These are phyloP conservation scores for Parotocinclus haroldoi DNA, from an alignment of 2,797 vertebrate species.

Conservation along the genomic window DNA sequence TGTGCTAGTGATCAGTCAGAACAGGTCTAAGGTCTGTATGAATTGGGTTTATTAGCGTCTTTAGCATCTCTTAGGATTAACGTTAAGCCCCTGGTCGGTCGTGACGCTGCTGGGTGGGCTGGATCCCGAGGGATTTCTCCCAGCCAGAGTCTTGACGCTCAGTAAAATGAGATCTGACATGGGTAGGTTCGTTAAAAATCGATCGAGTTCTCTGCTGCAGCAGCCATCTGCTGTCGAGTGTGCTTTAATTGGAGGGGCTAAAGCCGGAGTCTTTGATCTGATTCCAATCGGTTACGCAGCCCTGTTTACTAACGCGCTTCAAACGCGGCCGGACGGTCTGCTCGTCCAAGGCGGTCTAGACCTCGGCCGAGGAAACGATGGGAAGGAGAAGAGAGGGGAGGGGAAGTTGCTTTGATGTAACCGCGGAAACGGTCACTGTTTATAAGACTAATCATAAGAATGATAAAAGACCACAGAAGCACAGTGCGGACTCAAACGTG, in stretches of 20 bases:
- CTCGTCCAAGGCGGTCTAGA: not conserved
- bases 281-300: slow-evolving; percentile 2
- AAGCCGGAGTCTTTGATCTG: slow-evolving; percentile 15
- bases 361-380: not conserved
- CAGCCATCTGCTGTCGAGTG: slow-evolving; percentile 4
- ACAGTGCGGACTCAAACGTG: slow-evolving; percentile 21
- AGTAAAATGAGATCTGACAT: too few species aligned
- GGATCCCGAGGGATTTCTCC: too few species aligned
- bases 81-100: too few species aligned
- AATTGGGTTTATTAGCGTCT: too few species aligned
- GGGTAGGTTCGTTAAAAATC: not conserved
- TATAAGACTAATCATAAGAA: not conserved
- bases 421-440: not conserved
- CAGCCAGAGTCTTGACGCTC: too few species aligned
- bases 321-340: not conserved
- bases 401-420: not conserved
- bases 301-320: slow-evolving; percentile 1
- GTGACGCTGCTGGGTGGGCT: too few species aligned
- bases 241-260: slow-evolving; percentile 6
- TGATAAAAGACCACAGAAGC: slow-evolving; percentile 12
- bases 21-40: too few species aligned
- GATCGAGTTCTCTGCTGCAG: not conserved
- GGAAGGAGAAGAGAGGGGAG: not conserved
- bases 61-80: too few species aligned
- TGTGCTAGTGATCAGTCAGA: too few species aligned